phyloP scores from a whole-genome alignment of 2,797 vertebrate genomes.

The Acanthurus tractus region DNA sequence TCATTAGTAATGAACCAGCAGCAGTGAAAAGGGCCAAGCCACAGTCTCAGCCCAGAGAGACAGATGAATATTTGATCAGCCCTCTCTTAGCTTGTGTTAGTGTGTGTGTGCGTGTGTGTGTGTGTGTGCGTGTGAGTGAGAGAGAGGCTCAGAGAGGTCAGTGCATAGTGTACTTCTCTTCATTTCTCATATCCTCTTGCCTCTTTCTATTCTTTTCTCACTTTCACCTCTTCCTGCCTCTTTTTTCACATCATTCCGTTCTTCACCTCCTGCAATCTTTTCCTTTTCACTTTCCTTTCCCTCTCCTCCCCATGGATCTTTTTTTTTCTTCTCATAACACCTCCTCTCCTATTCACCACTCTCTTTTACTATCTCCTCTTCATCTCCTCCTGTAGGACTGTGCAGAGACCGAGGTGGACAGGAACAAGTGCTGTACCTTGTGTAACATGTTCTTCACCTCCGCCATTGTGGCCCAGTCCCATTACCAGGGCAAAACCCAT shows the following conservation, averaged over 20 bases:
- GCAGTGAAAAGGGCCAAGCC: conserved; percentile 59
- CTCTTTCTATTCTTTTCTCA: conserved; percentile 42
- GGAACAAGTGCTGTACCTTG: conserved; percentile 90
- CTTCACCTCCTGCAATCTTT: conserved; percentile 16
- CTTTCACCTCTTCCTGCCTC: conserved; percentile 39
- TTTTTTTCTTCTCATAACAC: conserved; percentile 10
- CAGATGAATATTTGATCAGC: conserved; percentile 77
- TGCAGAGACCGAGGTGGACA: conserved; percentile 89
- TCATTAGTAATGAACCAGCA: conserved; percentile 76
- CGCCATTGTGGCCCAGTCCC: conserved; percentile 89
- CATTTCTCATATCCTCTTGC: conserved; percentile 26
- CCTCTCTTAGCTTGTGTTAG: conserved; percentile 41
- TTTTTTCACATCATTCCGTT: conserved; percentile 29
- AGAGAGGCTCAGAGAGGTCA: conserved; percentile 28
- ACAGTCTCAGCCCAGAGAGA: conserved; percentile 64
- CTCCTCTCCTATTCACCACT: not conserved
- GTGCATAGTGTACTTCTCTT: conserved; percentile 44
- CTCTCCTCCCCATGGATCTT: conserved; percentile 18
- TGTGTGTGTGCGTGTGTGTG: conserved; percentile 20
- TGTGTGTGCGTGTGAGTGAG: conserved; percentile 6
- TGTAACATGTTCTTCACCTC: conserved; percentile 93
- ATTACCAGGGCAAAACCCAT: conserved; percentile 91
- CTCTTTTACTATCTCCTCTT: conserved; percentile 21
- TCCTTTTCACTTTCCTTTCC: conserved; percentile 25
- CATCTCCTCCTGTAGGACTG: conserved; percentile 82